A percentile compares a stretch with the other conserved stretches of the same genome.
These are phyloP conservation scores for Bettongia penicillata DNA, from an alignment of 2,113 vertebrate genomes.

Conservation along the genomic window DNA sequence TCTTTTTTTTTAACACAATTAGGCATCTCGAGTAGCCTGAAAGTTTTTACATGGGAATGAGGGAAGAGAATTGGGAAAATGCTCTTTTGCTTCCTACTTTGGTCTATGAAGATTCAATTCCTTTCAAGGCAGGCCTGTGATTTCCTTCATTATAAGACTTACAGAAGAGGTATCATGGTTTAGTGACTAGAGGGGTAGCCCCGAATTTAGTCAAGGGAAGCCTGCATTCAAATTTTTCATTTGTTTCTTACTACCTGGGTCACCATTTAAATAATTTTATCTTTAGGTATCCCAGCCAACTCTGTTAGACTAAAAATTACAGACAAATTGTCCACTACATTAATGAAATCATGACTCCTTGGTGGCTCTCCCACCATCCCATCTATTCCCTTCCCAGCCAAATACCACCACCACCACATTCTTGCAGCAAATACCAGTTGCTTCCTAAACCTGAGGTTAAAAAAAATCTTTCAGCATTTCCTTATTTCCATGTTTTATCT, in stretches of 20 bases:
- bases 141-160: background rate
- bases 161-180: background rate
- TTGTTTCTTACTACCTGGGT: background rate
- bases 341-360: background rate
- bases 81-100: background rate
- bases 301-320: background rate
- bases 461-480: background rate
- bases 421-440: background rate
- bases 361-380: background rate
- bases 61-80: conserved; percentile 21
- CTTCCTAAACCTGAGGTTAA: background rate
- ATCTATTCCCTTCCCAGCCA: background rate
- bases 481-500: background rate
- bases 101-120: no score
- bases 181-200: background rate
- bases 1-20: background rate
- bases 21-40: background rate
- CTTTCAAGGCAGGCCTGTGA: background rate
- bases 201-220: background rate
- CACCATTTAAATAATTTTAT: background rate
- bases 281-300: background rate
- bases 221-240: background rate
- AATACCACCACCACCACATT: background rate
- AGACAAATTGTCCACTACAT: background rate
- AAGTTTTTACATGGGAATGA: conserved; percentile 14